Evolutionary conservation across 2,113 vertebrate genomes (phyloP), one percentile per base, ranked within the genome.

Genomic region (Jaculus jaculus): DNA sequence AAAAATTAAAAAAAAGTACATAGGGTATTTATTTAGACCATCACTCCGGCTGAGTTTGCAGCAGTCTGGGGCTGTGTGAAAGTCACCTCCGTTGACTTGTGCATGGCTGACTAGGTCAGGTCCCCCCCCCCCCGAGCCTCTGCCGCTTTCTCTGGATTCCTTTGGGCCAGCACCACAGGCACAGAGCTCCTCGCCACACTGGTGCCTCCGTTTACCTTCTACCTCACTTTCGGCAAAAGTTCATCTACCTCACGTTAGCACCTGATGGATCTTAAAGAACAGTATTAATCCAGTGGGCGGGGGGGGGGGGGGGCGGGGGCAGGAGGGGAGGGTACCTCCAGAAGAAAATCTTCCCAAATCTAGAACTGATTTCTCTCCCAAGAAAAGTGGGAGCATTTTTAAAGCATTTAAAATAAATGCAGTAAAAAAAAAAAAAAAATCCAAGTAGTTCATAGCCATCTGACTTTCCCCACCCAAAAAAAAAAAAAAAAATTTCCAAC

Each of bases 11-110:
- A 54, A 98, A 96, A 98, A 97, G 91, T 96, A 97, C 89, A 94
- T 98, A 96, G 95, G 97, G 93, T 98, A 97, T 98, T 98, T 98
- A 96, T 98, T 97, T 97, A 98, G 93, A 94, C 96, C 93, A 95
- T 96, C 94, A 47, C 74, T 96, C 82, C 93, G 60, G 28, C 7
- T 21, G 85, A 83, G 71, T 88, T 82, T 93, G 85, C 93, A 83
- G 97, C 97, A 97, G 98, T 98, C 97, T 96, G 97, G 97, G 97
- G 96, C 97, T 98, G 97, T 98, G 95, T 98, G 97, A 98, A 98
- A 97, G 96, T 96, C 65, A 84, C 90, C 95, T 93, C 94, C 96
- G 96, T 96, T 89, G 97, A 93, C 96, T 97, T 95, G 95, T 24
- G 5, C 97, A 91, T 89, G 96, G 91, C 93, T 82, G 77, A 81